Percentiles rank a stretch among this genome's conserved stretches.
Evolutionary conservation across 1,140 invertebrate species (phyloP).

Genomic region (Eubasilissa regina): DNA sequence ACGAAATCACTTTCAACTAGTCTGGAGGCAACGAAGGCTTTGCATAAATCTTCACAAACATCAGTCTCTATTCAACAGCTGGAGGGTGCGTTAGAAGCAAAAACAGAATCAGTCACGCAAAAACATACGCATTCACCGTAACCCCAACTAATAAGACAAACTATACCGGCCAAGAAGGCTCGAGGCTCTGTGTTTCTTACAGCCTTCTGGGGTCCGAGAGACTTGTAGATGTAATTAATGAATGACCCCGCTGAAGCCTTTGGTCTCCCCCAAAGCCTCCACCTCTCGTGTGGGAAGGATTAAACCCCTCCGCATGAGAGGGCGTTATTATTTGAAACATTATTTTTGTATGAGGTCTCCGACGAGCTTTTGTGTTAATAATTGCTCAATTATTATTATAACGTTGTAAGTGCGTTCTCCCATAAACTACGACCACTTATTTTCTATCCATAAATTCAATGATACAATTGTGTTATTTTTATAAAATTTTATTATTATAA

Average conservation of each 20-base stretch:
- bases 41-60: constrained; percentile 52
- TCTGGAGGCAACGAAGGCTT: neutral
- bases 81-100: constrained; percentile 47
- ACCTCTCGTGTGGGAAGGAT: constrained; percentile 27
- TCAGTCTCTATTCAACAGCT: constrained; percentile 47
- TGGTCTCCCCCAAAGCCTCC: constrained; percentile 7
- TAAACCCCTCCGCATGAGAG: neutral
- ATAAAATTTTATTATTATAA: neutral
- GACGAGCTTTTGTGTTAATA: constrained; percentile 24
- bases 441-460: neutral
- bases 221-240: constrained; percentile 57
- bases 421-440: neutral
- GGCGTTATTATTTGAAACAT: constrained; percentile 32
- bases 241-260: constrained; percentile 55
- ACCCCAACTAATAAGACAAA: constrained; percentile 53
- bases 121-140: constrained; percentile 55
- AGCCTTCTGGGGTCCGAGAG: constrained; percentile 32
- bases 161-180: constrained; percentile 55
- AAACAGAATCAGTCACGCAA: constrained; percentile 58
- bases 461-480: neutral
- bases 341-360: constrained; percentile 39
- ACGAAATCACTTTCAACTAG: constrained; percentile 12
- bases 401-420: neutral
- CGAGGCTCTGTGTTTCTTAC: constrained; percentile 43
- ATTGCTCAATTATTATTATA: constrained; percentile 17